Evolutionary conservation across 2,888 invertebrate genomes (phyloP), one percentile per base, ranked within the genome.

Genomic region (Lamellibrachia columna): DNA sequence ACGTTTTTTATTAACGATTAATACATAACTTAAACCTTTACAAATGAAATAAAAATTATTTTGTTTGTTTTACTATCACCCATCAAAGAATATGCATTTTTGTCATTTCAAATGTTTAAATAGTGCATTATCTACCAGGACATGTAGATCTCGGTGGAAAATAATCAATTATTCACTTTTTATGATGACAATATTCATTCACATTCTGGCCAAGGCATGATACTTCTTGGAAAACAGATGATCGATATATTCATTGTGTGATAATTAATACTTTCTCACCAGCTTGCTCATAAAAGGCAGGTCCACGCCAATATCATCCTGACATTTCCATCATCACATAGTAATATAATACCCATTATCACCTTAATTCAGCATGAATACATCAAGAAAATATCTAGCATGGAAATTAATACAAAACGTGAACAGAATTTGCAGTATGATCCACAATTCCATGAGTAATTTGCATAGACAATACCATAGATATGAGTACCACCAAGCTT

Each of bases 201-300:
- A 75, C 75, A 15, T 15, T 75, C 75, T 75, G n/a, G 75, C 75
- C 75, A 75, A n/a, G 22, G 75, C n/a, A 75, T 15, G 22, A 75
- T n/a, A 22, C 75, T 75, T 75, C 75, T 75, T 75, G 75, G 75
- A 75, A 75, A 75, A 15, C 75, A 6, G 22, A 75, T 75, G n/a
- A 75, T 75, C 75, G 22, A 75, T 75, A 75, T n/a, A 75, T 22
- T 75, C 75, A 75, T n/a, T 0, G 0, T 22, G 75, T 75, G 75
- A 75, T 75, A 75, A 75, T 75, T 75, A 75, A 75, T 75, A 75
- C 15, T 75, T 75, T 75, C 75, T 75, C 75, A 75, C 22, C 75
- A 3, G 75, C 75, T 22, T 22, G 75, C 22, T 75, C 75, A 75
- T 75, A 75, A 75, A 75, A 75, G 75, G n/a, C 75, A 75, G 75